A percentile compares a stretch with the other conserved stretches of the same genome.
phyloP scores from a whole-genome alignment of 2,888 invertebrate genomes.

The Pecten maximus region DNA sequence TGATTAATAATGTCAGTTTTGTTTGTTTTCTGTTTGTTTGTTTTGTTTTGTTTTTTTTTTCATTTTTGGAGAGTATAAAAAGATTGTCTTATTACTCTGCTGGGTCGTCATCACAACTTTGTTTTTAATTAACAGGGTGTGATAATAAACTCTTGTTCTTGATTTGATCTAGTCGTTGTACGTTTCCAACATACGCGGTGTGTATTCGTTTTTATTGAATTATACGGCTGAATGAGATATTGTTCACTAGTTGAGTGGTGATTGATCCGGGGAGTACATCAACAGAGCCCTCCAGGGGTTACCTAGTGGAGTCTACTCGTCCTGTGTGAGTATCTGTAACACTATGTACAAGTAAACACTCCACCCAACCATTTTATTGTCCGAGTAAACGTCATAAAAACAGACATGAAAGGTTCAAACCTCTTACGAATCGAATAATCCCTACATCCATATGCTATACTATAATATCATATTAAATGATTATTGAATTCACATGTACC shows the following conservation, averaged over 20 bases:
- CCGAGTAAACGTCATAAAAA: neutral
- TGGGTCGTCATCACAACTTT: too few relatives aligned
- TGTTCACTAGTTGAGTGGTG: neutral
- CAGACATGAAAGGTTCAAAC: neutral
- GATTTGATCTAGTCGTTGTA: neutral
- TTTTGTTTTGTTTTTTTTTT: too few relatives aligned
- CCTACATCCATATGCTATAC: too few relatives aligned
- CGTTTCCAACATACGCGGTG: too few relatives aligned
- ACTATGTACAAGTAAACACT: neutral
- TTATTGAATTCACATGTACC: too few relatives aligned
- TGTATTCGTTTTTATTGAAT: neutral
- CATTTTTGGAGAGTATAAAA: too few relatives aligned
- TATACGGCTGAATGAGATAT: neutral
- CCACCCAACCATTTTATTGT: neutral
- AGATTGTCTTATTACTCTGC: too few relatives aligned
- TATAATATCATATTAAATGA: too few relatives aligned
- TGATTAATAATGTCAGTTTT: too few relatives aligned
- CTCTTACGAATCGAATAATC: neutral
- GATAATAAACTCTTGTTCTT: neutral
- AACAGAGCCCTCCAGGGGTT: neutral
- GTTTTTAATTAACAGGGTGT: neutral
- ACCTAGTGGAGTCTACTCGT: neutral
- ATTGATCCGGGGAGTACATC: neutral
- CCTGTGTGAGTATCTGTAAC: neutral
- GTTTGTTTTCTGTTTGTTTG: too few relatives aligned